phyloP scores from a whole-genome alignment of 2,888 invertebrate genomes.

The Zele albiditarsus region DNA sequence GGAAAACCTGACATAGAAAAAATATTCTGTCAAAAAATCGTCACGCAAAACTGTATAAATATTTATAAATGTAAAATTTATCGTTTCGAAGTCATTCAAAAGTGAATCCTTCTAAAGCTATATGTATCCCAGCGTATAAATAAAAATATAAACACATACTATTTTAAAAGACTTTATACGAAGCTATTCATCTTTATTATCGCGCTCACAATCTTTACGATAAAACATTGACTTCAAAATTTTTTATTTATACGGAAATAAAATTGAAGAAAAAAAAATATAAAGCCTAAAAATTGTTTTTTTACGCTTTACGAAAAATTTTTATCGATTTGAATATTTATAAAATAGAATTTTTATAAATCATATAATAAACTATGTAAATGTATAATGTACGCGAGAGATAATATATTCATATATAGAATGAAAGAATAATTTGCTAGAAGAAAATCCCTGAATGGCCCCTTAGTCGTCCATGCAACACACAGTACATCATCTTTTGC shows the following conservation, averaged over 20 bases:
- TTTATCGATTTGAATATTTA: background rate
- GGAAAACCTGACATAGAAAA: no score
- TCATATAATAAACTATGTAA: background rate
- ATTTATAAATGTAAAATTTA: background rate
- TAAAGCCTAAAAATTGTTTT: background rate
- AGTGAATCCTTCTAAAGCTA: background rate
- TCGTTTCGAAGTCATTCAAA: background rate
- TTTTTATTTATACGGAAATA: background rate
- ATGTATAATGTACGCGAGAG: constrained; percentile 7
- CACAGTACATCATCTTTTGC: constrained; percentile 29
- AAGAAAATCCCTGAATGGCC: constrained; percentile 32
- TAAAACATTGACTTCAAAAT: background rate
- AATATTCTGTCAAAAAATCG: no score
- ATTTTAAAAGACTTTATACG: background rate
- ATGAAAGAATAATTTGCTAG: constrained; percentile 3
- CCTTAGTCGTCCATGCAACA: constrained; percentile 22
- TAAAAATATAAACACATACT: background rate
- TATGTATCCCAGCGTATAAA: background rate
- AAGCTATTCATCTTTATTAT: background rate
- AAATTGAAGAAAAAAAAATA: background rate
- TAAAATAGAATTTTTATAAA: background rate
- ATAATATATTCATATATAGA: background rate
- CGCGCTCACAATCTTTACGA: background rate
- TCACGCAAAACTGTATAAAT: background rate
- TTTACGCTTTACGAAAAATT: background rate